Conservation (phyloP, 2,113 vertebrate genomes). For the Platanista minor region DNA sequence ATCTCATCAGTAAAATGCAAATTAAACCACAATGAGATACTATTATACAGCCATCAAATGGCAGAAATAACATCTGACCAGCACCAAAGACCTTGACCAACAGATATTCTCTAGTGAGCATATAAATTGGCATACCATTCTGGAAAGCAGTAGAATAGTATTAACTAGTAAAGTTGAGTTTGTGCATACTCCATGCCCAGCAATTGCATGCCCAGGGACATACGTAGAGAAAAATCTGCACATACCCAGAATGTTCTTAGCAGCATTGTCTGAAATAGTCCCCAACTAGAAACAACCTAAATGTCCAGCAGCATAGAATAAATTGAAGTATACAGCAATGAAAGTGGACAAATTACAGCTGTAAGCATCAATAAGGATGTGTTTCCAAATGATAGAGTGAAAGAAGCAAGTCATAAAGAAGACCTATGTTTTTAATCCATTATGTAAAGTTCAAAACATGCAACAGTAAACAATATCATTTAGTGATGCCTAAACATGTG, state of each 20-base stretch:
- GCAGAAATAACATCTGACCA: background rate
- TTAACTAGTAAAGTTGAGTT: background rate
- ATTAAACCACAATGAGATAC: background rate
- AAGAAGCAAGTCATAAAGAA: background rate
- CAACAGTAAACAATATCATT: background rate
- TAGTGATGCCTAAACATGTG: background rate
- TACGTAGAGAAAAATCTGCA: background rate
- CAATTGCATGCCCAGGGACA: rapidly evolving
- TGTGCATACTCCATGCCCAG: background rate
- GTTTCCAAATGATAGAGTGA: background rate
- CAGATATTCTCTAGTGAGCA: background rate
- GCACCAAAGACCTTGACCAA: background rate
- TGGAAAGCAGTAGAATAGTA: background rate
- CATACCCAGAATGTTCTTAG: background rate
- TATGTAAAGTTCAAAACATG: background rate
- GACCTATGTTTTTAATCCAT: background rate
- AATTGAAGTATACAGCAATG: background rate
- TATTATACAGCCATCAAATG: background rate
- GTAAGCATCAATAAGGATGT: rapidly evolving
- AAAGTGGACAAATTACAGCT: background rate
- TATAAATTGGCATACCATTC: no score
- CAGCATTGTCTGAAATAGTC: background rate
- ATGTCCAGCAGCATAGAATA: background rate
- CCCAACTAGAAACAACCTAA: background rate
- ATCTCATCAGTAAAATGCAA: background rate